Evolutionary conservation across 2,113 vertebrate genomes (phyloP).

Genomic region (Corythaeola cristata): DNA sequence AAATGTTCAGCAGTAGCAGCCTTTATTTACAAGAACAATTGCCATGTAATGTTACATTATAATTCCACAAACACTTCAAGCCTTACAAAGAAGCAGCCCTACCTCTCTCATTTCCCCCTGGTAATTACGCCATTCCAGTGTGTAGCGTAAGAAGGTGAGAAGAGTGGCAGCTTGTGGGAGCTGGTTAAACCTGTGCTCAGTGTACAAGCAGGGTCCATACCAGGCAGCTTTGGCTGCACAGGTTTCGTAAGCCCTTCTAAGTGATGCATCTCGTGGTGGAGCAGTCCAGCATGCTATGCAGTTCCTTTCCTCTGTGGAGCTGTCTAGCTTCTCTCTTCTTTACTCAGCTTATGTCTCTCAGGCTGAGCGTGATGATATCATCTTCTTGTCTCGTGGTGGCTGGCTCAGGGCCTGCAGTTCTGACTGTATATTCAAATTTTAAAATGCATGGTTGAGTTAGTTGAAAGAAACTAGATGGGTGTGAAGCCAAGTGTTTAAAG

Average conservation of each 20-base stretch:
- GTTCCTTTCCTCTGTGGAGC: not conserved
- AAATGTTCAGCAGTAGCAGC: not conserved
- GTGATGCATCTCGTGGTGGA: not conserved
- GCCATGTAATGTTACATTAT: not conserved
- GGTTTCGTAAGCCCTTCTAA: not conserved
- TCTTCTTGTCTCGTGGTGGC: not conserved
- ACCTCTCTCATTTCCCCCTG: not conserved
- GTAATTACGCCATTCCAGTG: not conserved
- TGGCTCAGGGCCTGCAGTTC: not conserved
- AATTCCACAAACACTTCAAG: not conserved
- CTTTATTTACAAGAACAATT: not conserved
- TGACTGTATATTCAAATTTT: not conserved
- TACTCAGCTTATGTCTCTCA: not conserved
- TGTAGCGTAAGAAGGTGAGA: not conserved
- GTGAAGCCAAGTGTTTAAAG: conserved; percentile 43
- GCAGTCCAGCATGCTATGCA: not conserved
- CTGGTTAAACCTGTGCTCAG: not conserved
- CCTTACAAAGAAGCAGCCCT: not conserved
- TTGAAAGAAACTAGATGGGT: conserved; percentile 36
- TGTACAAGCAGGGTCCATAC: not conserved
- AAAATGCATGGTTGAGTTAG: conserved; percentile 22
- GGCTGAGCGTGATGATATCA: not conserved
- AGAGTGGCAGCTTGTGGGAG: not conserved
- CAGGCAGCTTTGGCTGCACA: not conserved
- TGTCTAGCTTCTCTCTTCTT: not conserved